Evolutionary conservation across 2,113 vertebrate genomes (phyloP), one percentile per base, ranked within the genome.

Genomic region (Nipponia nippon): DNA sequence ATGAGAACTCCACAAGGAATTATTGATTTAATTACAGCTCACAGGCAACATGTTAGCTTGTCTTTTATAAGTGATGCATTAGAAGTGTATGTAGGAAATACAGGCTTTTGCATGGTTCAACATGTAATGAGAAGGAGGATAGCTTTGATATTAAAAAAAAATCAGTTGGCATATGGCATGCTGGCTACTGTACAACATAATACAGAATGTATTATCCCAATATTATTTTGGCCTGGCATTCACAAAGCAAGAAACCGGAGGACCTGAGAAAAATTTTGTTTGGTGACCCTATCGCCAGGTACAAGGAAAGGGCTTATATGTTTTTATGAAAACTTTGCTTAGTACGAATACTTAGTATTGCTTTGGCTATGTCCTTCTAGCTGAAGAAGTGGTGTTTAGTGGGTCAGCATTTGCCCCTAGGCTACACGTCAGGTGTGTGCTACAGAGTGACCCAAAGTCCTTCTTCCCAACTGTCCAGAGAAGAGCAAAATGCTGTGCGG

Each of bases 11-110:
- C 77, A 42, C 29, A 3, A 87, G 85, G 71, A 87, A 78, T 90
- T 80, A 22, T 21, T 87, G 87, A 87, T 93, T 88, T 91, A 72
- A 93, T 95, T 92, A 80, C 79, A 93, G 80, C 55, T 84, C 63
- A 52, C 3, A 18, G 85, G 56, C 67, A 93, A 53, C 9, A 21
- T 44, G 84, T 72, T 61, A 71, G 36, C 27, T 93, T 89, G 75
- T 88, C 65, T 92, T 87, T 84, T 69, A n/a, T 30, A 53, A 92
- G 89, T 63, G 22, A 65, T 61, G 40, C n/a, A 27, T 49, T 55
- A 32, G 25, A 42, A 76, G n/a, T 22, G 22, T 73, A 32, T 4
- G 3, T 9, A 89, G 69, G 76, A 91, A 88, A 91, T 65, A 50
- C 2, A 32, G 27, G 62, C 5, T 83, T 87, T 73, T 50, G 44